These are phyloP conservation scores for Andricus quercusramuli DNA, from an alignment of 2,888 invertebrate species.

Conservation along the genomic window DNA sequence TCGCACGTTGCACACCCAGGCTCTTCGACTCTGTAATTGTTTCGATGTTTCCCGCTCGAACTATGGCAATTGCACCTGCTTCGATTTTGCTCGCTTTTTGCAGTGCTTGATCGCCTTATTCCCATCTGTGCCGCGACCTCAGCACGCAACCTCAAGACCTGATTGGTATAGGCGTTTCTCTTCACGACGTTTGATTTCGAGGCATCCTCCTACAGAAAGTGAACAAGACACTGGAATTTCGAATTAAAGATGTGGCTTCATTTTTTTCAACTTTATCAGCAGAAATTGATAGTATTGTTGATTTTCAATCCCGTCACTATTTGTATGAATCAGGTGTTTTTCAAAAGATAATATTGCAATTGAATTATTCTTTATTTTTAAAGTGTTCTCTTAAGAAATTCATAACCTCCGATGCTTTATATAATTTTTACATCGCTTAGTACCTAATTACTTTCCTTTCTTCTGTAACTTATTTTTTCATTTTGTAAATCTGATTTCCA, in stretches of 20 bases:
- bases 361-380: no score
- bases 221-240: neutral
- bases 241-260: neutral
- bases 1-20: constrained; percentile 5
- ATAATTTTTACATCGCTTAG: no score
- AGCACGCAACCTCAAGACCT: constrained; percentile 68
- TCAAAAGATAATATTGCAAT: no score
- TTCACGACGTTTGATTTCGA: constrained; percentile 19
- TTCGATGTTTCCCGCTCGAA: constrained; percentile 68
- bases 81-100: constrained; percentile 72
- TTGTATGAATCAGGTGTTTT: no score
- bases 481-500: no score
- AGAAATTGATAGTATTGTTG: no score
- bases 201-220: neutral
- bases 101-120: constrained; percentile 64
- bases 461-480: no score
- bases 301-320: no score
- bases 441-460: no score
- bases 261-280: neutral
- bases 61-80: constrained; percentile 71
- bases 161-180: constrained; percentile 60
- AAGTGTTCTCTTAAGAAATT: no score
- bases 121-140: constrained; percentile 63
- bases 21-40: constrained; percentile 65
- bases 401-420: no score